Evolutionary conservation across 2,888 invertebrate species (phyloP), one percentile per base, ranked within the genome.

Genomic region (Serripes groenlandicus): DNA sequence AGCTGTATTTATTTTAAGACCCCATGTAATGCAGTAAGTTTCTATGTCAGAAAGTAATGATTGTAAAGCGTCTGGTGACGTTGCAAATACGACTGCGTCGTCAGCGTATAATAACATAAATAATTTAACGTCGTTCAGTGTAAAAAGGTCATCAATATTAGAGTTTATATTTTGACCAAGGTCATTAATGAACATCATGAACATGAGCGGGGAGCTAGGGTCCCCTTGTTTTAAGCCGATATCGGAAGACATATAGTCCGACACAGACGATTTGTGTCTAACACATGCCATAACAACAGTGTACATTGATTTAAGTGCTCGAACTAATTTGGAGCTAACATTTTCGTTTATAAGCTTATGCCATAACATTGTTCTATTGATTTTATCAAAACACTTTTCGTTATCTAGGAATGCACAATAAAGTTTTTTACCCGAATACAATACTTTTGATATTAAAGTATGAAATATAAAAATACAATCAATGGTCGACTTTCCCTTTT

Each of bases 171-270:
- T 64, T 23, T 62, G 11, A 21, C 9, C 26, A 21, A 75, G 49
- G 23, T 75, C 66, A 54, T 75, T 75, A 1, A 56, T 52, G 35
- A 68, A 75, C 15, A 64, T 23, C 4, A 75, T 3, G 34, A 68
- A 75, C 2, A 68, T 23, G 1, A 68, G 18, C 11, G 26, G 26
- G 3, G 68, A 75, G 35, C 54, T 75, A 1, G 23, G 75, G 18
- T 68, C 75, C 1, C 74, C 30, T 49, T 74, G 75, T 75, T 66
- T 75, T 64, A 66, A 4, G 9, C 75, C 56, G 1, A 68, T 54
- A 21, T 52, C 21, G 23, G 68, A 75, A 7, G n/a, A 7, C 26
- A 73, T 60, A n/a, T 32, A 60, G 11, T 32, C 9, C n/a, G 52
- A 69, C 26, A 7, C 9, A n/a, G 9, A 23, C 21, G n/a, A 11